Percentiles rank a stretch among this genome's conserved stretches.
Evolutionary conservation across 2,113 vertebrate genomes (phyloP).

Genomic region (Macroglossus sobrinus): DNA sequence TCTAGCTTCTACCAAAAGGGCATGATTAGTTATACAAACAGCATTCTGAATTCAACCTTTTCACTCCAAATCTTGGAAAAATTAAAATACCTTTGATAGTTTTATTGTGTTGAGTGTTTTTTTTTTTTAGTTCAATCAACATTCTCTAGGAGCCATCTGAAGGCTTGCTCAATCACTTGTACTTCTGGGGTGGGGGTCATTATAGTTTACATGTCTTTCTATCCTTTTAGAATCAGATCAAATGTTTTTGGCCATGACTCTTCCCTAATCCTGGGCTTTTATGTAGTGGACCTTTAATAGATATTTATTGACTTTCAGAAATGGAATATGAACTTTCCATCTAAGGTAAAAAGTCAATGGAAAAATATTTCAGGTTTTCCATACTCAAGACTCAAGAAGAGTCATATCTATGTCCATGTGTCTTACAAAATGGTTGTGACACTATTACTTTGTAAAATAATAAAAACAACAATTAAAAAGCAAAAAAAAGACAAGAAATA

Average conservation of each 20-base stretch:
- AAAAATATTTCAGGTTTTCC: constrained; percentile 42
- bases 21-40: constrained; percentile 37
- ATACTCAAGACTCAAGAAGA: constrained; percentile 25
- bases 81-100: constrained; percentile 31
- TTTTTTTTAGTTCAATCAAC: neutral
- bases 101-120: neutral
- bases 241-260: constrained; percentile 5
- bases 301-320: constrained; percentile 16
- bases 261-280: neutral
- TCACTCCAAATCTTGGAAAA: constrained; percentile 43
- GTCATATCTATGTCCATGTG: neutral
- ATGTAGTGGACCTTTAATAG: neutral
- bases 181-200: constrained; percentile 42
- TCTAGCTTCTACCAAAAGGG: constrained; percentile 38
- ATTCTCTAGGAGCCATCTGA: constrained; percentile 44
- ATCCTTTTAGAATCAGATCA: constrained; percentile 25
- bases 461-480: neutral
- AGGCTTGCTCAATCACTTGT: constrained; percentile 47
- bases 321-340: constrained; percentile 28
- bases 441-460: neutral
- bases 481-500: neutral
- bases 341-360: constrained; percentile 31
- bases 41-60: constrained; percentile 33
- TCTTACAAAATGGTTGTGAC: neutral
- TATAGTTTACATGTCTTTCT: constrained; percentile 35